phyloP scores from a whole-genome alignment of 2,113 vertebrate species.

The Thryonomys swinderianus region DNA sequence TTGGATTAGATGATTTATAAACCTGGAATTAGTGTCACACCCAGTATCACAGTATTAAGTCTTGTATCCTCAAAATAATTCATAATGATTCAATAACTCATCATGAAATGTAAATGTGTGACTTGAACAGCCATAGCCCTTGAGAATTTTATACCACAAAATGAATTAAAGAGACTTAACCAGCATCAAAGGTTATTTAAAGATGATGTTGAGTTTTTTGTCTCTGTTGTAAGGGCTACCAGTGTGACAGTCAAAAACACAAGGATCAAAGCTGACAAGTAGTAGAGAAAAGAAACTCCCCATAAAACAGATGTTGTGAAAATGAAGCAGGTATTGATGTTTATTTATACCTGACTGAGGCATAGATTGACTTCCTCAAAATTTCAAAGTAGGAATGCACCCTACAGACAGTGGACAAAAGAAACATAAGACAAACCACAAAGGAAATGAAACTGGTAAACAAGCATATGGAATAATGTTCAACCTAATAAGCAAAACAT shows the following conservation, averaged over 20 bases:
- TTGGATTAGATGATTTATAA: neutral
- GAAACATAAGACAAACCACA: conserved; percentile 32
- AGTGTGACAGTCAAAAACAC: neutral
- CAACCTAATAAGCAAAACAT: neutral
- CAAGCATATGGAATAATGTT: neutral
- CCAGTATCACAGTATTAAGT: neutral
- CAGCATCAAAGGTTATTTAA: neutral
- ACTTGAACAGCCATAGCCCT: neutral
- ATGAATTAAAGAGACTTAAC: conserved; percentile 16
- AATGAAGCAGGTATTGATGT: conserved; percentile 65
- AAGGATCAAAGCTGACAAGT: conserved; percentile 39
- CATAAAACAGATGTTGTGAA: conserved; percentile 69
- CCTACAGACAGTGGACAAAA: conserved; percentile 12
- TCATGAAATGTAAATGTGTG: conserved; percentile 10
- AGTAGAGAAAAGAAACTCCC: conserved; percentile 31
- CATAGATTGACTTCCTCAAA: conserved; percentile 41
- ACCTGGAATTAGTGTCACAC: neutral
- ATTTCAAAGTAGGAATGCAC: conserved; percentile 20
- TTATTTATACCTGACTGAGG: conserved; percentile 58
- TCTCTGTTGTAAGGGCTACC: neutral
- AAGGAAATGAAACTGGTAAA: conserved; percentile 43
- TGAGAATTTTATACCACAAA: neutral
- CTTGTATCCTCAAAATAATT: neutral
- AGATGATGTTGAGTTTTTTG: conserved; percentile 26
- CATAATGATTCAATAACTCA: neutral